Evolutionary conservation across 2,888 invertebrate genomes (phyloP).

Genomic region (Celastrina argiolus): DNA sequence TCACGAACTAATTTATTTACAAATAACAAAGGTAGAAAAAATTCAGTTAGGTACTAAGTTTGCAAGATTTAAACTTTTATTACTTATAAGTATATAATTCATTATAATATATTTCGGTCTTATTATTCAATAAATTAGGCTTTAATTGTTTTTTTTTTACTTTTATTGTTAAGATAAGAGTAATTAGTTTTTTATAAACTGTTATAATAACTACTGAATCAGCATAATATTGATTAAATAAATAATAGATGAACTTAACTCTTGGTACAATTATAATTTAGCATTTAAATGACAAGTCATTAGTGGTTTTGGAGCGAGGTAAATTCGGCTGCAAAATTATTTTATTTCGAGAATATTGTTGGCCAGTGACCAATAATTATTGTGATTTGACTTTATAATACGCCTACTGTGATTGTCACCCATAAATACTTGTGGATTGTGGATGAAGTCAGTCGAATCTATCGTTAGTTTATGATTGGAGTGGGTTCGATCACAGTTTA

Average conservation of each 20-base stretch:
- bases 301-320: constrained; percentile 1
- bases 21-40: neutral
- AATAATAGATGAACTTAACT: too few species aligned
- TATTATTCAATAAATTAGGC: too few species aligned
- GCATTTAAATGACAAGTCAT: neutral
- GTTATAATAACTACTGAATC: too few species aligned
- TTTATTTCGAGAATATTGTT: constrained; percentile 5
- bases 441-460: neutral
- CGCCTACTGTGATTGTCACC: neutral
- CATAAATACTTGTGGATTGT: neutral
- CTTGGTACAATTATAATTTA: neutral
- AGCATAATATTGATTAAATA: too few species aligned
- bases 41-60: too few species aligned
- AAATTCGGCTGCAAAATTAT: neutral
- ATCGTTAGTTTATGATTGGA: neutral
- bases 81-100: too few species aligned
- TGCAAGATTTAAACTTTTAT: too few species aligned
- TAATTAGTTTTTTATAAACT: too few species aligned
- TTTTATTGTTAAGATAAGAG: too few species aligned
- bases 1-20: neutral
- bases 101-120: too few species aligned
- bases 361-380: neutral
- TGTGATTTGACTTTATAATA: neutral
- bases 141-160: too few species aligned
- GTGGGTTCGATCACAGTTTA: neutral